Conservation (phyloP, 2,888 invertebrate species). For the Macrosiphum euphorbiae region DNA sequence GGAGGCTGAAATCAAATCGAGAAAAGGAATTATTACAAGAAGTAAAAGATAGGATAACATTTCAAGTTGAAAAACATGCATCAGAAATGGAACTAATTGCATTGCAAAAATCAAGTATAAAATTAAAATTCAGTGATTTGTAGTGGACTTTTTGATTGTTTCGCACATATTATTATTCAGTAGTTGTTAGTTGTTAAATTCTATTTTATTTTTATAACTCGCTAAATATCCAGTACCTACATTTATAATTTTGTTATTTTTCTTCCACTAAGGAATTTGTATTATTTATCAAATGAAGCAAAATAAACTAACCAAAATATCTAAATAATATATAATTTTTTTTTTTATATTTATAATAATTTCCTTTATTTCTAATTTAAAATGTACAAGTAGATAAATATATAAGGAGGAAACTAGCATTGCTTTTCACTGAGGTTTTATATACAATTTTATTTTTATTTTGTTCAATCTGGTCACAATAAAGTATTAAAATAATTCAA, state of each 20-base stretch:
- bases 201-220: not conserved
- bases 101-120: not conserved
- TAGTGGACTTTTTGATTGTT: not conserved
- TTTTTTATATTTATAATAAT: not conserved
- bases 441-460: too few species aligned
- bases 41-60: slow-evolving; percentile 16
- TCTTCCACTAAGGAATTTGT: not conserved
- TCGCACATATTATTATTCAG: not conserved
- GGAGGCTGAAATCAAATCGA: not conserved
- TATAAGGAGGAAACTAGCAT: too few species aligned
- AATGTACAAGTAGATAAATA: not conserved
- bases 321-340: not conserved
- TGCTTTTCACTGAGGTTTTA: too few species aligned
- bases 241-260: not conserved
- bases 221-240: not conserved
- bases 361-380: not conserved
- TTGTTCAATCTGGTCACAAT: not conserved
- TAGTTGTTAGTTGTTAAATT: not conserved
- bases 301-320: not conserved
- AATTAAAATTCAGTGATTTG: not conserved
- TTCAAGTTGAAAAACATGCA: slow-evolving; percentile 20
- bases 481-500: slow-evolving; percentile 29
- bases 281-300: not conserved
- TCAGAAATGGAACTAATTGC: not conserved
- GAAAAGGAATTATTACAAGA: slow-evolving; percentile 28